Base-by-base conservation (phyloP, 30 jellyfish, hydroid and myxozoan species). In the Mastigias papua region DNA sequence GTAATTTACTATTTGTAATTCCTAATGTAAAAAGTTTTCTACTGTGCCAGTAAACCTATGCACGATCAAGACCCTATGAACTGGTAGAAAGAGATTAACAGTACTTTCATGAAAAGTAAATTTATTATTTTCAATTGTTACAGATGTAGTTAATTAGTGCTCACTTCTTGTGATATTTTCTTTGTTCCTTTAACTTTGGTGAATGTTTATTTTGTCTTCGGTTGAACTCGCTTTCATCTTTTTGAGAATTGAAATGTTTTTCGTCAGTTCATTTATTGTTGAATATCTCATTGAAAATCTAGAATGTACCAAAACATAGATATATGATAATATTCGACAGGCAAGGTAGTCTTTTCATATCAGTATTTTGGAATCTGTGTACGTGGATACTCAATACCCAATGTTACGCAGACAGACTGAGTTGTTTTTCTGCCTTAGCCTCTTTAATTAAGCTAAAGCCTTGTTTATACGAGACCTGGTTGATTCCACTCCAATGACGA, bases 21-120 rank as follows among this genome's bases (percentile, higher is more conserved):
- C 82, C 60, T 69, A 80, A 35, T 80, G 90, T 80, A 80, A 25
- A 80, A 83, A 83, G 86, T 83, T 83, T 83, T 83, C 86, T 70
- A 83, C 62, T 32, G 32, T 57, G 79, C 48, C 86, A 50, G 72
- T 83, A 48, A 26, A n/a, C 74, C 7, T 58, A 58, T 58, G 25
- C 70, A 58, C 11, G 7, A 58, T 3, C n/a, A 63, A 1, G 74
- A 8, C 37, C 0, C 2, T 6, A 0, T 7, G 42, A 63, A 23
- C 37, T 63, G 74, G 46, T 26, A 63, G 42, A 25, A 19, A 17
- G 37, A 20, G 42, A 63, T 63, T 17, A 9, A 25, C n/a, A 63
- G 46, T 10, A 25, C 74, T 25, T 63, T 23, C 67, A 54, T 25
- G 7, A 21, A 42, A 54, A 16, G 26, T 54, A 54, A 21, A 54